Conservation (phyloP, 2,113 vertebrate species). For the Ovis aries region DNA sequence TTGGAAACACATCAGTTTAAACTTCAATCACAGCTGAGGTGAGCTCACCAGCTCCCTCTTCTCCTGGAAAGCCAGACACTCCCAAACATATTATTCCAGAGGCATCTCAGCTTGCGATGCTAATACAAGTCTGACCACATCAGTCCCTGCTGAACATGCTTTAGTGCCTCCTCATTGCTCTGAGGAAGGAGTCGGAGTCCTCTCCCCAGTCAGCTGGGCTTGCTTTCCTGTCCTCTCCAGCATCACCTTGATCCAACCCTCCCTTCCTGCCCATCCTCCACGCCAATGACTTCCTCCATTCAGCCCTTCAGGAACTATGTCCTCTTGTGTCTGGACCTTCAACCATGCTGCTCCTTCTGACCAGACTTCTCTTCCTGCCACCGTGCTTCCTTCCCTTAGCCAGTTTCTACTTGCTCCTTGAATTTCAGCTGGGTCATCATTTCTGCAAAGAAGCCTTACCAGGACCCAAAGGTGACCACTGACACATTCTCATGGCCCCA, state of each 20-base stretch:
- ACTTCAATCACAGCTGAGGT: background rate
- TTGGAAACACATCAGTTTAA: background rate
- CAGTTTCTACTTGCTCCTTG: background rate
- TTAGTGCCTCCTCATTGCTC: fast-evolving
- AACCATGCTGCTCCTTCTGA: background rate
- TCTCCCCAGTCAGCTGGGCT: background rate
- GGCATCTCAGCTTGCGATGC: background rate
- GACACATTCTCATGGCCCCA: background rate
- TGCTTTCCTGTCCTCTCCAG: background rate
- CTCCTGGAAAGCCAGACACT: background rate
- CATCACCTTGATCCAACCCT: background rate
- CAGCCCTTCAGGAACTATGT: background rate
- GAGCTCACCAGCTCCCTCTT: background rate
- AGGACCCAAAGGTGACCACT: background rate
- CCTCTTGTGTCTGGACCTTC: background rate
- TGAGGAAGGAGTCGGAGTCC: background rate
- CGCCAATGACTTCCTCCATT: background rate
- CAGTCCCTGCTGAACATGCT: background rate
- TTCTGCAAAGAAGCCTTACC: background rate
- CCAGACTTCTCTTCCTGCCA: background rate
- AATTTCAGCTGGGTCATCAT: background rate
- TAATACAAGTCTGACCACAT: background rate
- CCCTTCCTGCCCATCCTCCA: background rate
- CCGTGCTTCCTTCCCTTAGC: background rate
- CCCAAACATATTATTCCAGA: background rate